Conservation (phyloP, 2,113 vertebrate genomes). For the Electrona antarctica region DNA sequence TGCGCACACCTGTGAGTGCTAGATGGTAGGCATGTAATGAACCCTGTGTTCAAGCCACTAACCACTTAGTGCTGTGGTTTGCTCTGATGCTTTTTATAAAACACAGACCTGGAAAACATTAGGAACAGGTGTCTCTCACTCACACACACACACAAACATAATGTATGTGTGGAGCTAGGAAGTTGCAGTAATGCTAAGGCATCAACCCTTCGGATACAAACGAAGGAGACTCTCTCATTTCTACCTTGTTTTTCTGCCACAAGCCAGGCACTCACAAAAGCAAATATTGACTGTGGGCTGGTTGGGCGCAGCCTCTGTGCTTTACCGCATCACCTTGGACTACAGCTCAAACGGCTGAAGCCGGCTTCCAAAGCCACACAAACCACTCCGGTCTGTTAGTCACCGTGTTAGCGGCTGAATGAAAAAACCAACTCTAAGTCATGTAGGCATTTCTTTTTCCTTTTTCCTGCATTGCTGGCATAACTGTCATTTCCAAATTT, state of each 20-base stretch:
- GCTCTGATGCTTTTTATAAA: conserved; percentile 57
- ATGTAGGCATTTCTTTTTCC: background rate
- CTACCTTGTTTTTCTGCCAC: conserved; percentile 56
- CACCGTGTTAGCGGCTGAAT: background rate
- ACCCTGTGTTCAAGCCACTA: conserved; percentile 40
- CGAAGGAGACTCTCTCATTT: conserved; percentile 11
- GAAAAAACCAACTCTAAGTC: background rate
- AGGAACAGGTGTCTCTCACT: conserved; percentile 54
- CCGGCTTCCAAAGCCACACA: conserved; percentile 20
- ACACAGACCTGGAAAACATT: conserved; percentile 52
- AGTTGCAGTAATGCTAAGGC: conserved; percentile 3
- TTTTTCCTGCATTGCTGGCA: too few species aligned
- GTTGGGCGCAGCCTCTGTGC: conserved; percentile 27
- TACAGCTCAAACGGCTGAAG: conserved; percentile 22
- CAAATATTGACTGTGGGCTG: conserved; percentile 71
- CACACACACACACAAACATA: background rate
- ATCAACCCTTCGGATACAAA: background rate
- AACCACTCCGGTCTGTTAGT: conserved; percentile 4
- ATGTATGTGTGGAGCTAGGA: conserved; percentile 12
- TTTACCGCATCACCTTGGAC: conserved; percentile 39
- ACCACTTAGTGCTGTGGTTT: conserved; percentile 51
- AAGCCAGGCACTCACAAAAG: conserved; percentile 47
- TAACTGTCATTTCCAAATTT: conserved; percentile 30
- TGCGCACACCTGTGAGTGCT: background rate
- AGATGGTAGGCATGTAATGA: conserved; percentile 39